Conservation (phyloP, 2,113 vertebrate species). For the Esox niger region DNA sequence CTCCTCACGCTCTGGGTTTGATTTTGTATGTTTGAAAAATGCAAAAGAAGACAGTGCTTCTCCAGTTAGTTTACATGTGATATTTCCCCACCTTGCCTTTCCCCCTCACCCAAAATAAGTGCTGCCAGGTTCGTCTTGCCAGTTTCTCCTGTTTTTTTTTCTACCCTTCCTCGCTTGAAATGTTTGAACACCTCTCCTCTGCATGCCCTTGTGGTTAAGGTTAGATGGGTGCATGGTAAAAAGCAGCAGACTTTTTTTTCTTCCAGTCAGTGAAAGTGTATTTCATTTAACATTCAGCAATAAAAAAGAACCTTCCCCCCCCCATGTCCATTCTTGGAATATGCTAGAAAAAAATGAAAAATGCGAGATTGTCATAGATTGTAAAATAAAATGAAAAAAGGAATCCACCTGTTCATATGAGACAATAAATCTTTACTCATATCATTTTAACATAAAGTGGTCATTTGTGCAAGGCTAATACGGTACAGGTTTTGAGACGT, state of each 20-base stretch:
- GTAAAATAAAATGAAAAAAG: slow-evolving; percentile 78
- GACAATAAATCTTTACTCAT: slow-evolving; percentile 89
- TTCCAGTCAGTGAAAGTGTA: slow-evolving; percentile 88
- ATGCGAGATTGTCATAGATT: slow-evolving; percentile 93
- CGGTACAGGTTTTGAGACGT: slow-evolving; percentile 27
- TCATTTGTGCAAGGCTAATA: slow-evolving; percentile 50
- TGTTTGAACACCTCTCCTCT: slow-evolving; percentile 80
- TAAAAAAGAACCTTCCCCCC: slow-evolving; percentile 75
- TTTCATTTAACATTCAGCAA: slow-evolving; percentile 97
- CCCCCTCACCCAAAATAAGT: slow-evolving; percentile 42
- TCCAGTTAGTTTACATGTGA: slow-evolving; percentile 65
- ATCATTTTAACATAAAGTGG: slow-evolving; percentile 77
- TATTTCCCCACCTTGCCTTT: slow-evolving; percentile 39
- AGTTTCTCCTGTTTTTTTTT: slow-evolving; percentile 52
- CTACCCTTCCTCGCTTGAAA: slow-evolving; percentile 68
- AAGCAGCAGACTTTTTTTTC: slow-evolving; percentile 92
- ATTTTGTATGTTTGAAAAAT: slow-evolving; percentile 69
- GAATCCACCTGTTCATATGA: slow-evolving; percentile 82
- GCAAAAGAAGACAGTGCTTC: slow-evolving; percentile 61
- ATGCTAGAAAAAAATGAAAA: slow-evolving; percentile 79
- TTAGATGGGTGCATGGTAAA: slow-evolving; percentile 98
- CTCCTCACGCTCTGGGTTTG: slow-evolving; percentile 55
- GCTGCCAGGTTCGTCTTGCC: slow-evolving; percentile 44
- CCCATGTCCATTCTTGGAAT: slow-evolving; percentile 80
- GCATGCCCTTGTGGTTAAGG: slow-evolving; percentile 98